phyloP scores from a whole-genome alignment of 2,113 vertebrate genomes.

The Istiophorus platypterus region DNA sequence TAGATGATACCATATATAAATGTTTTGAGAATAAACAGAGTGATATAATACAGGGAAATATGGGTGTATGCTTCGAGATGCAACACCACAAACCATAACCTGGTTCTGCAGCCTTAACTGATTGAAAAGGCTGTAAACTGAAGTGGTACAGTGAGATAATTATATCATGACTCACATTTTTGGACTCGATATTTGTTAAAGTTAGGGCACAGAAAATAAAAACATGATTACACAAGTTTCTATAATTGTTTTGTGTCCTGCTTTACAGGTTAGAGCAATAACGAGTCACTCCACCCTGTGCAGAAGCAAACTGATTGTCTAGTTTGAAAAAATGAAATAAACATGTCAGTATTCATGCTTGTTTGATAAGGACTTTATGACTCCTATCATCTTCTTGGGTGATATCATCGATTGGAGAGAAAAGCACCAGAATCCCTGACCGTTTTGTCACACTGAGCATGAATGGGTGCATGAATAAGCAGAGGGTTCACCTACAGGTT shows the following conservation, averaged over 20 bases:
- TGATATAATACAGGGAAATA: neutral
- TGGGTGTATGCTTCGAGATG: neutral
- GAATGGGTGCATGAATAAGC: conserved; percentile 11
- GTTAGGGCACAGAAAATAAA: conserved; percentile 9
- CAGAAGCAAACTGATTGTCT: conserved; percentile 49
- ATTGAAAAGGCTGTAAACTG: neutral
- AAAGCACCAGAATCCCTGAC: conserved; percentile 20
- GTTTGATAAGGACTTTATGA: conserved; percentile 24
- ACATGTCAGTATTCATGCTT: conserved; percentile 53
- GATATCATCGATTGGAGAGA: conserved; percentile 46
- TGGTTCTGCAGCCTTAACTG: conserved; percentile 14
- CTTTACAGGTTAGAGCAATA: conserved; percentile 28
- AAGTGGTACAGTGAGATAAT: conserved; percentile 8
- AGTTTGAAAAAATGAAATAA: conserved; percentile 60
- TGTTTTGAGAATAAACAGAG: conserved; percentile 2
- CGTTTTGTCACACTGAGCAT: conserved; percentile 7
- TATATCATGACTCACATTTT: conserved; percentile 17
- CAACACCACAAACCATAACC: conserved; percentile 53
- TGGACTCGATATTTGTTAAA: conserved; percentile 43
- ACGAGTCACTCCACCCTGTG: conserved; percentile 29
- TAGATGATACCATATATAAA: neutral
- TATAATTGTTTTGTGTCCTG: conserved; percentile 36
- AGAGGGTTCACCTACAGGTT: conserved; percentile 30
- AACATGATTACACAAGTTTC: conserved; percentile 51
- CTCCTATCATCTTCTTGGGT: conserved; percentile 15